These are phyloP conservation scores for Artemia sp. DNA, from an alignment of 2,888 invertebrate genomes.

Conservation along the genomic window DNA sequence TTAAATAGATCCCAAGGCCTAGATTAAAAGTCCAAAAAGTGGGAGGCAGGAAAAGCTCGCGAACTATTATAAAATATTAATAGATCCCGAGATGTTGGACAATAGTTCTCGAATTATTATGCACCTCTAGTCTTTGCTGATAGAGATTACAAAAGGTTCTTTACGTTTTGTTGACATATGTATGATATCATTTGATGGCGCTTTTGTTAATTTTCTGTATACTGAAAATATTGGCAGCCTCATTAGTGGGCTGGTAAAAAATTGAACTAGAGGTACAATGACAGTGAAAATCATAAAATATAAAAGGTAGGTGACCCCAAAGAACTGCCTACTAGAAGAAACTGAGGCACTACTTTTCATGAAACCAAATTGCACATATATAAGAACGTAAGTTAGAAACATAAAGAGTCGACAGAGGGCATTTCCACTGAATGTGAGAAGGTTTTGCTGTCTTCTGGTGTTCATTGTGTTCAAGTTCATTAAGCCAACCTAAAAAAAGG, in stretches of 20 bases:
- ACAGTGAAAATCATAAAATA: not conserved
- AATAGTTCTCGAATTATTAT: no score
- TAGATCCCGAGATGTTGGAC: no score
- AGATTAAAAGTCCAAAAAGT: no score
- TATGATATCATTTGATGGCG: not conserved
- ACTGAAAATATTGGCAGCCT: not conserved
- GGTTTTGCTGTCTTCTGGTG: conserved; percentile 14
- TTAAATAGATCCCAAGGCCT: no score
- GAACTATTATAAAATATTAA: no score
- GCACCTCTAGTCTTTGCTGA: no score
- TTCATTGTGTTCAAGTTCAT: not conserved
- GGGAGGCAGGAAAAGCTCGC: no score
- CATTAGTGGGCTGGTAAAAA: not conserved
- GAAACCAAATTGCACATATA: not conserved
- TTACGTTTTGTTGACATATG: no score
- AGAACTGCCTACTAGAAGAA: not conserved
- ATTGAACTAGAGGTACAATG: not conserved
- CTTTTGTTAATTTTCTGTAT: not conserved
- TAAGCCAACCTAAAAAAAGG: not conserved
- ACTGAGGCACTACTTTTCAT: not conserved
- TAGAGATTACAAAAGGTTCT: no score
- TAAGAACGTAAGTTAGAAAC: not conserved
- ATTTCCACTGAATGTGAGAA: not conserved
- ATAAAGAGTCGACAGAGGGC: not conserved
- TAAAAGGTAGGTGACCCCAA: conserved; percentile 1